Percentiles rank a stretch among this genome's conserved stretches.
Evolutionary conservation across 2,797 vertebrate species (phyloP).

Genomic region (Coregonus suidteri): DNA sequence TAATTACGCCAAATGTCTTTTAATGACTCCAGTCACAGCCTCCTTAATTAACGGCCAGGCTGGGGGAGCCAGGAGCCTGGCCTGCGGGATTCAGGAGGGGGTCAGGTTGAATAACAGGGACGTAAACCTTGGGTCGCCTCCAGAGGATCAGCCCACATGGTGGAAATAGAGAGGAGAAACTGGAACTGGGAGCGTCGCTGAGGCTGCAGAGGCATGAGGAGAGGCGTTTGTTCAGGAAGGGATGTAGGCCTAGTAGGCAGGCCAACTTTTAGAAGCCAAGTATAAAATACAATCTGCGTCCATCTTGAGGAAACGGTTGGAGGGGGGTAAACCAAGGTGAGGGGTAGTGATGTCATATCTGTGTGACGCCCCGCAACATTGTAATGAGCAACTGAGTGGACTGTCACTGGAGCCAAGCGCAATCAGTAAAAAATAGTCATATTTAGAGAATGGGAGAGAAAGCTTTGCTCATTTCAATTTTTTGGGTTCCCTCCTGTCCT

Average conservation of each 20-base stretch:
- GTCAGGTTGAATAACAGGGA: constrained; percentile 72
- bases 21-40: constrained; percentile 77
- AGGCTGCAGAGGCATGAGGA: neutral
- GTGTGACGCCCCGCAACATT: neutral
- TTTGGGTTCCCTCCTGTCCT: constrained; percentile 50
- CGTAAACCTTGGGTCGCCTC: constrained; percentile 46
- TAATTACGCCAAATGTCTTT: constrained; percentile 82
- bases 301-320: constrained; percentile 40
- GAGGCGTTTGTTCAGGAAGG: constrained; percentile 38
- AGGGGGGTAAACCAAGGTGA: neutral
- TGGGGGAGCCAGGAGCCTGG: constrained; percentile 18
- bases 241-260: constrained; percentile 2
- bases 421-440: neutral
- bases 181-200: constrained; percentile 7
- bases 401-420: neutral
- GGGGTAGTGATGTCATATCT: neutral
- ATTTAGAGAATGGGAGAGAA: neutral
- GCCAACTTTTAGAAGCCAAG: constrained; percentile 46
- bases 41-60: constrained; percentile 55
- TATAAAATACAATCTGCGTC: constrained; percentile 17
- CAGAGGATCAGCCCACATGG: constrained; percentile 19
- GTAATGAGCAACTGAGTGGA: neutral
- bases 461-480: constrained; percentile 12
- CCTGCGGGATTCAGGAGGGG: constrained; percentile 46
- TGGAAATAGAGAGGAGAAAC: neutral